Evolutionary conservation across 1,140 invertebrate species (phyloP).

Genomic region (Zaprionus gabonicus): DNA sequence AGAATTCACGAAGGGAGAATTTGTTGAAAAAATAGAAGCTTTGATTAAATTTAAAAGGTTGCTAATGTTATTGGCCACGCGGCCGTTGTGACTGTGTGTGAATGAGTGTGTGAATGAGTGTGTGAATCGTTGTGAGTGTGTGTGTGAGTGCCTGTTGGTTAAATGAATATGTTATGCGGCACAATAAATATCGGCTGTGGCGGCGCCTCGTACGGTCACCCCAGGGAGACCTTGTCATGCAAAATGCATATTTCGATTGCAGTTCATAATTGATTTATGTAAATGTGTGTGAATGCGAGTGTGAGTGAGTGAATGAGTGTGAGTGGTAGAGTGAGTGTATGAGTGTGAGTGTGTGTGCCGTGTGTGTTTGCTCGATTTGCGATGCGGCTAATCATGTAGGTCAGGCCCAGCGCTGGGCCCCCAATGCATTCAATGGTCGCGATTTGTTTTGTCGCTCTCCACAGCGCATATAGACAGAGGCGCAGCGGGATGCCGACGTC

Average conservation of each 20-base stretch:
- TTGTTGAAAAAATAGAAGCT: slow-evolving; percentile 57
- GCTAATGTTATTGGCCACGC: slow-evolving; percentile 66
- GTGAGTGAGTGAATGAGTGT: neutral
- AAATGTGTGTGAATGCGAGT: slow-evolving; percentile 1
- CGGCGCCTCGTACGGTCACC: slow-evolving; percentile 16
- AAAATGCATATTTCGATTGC: slow-evolving; percentile 52
- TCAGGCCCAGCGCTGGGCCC: slow-evolving; percentile 22
- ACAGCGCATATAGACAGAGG: slow-evolving; percentile 11
- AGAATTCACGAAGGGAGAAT: slow-evolving; percentile 56
- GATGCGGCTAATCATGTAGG: slow-evolving; percentile 43
- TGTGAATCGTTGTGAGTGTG: neutral
- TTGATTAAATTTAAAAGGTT: slow-evolving; percentile 80
- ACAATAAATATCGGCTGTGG: slow-evolving; percentile 46
- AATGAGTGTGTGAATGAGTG: neutral
- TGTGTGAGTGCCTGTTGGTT: neutral
- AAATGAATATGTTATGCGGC: slow-evolving; percentile 46
- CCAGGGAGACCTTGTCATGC: slow-evolving; percentile 35
- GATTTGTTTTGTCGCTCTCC: slow-evolving; percentile 23
- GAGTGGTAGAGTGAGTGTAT: neutral
- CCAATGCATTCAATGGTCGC: slow-evolving; percentile 17
- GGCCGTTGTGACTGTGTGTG: slow-evolving; percentile 9
- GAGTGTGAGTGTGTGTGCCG: neutral
- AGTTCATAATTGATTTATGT: slow-evolving; percentile 49
- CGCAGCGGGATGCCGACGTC: slow-evolving; percentile 10
- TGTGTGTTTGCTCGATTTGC: slow-evolving; percentile 16